Percentiles rank a stretch among this genome's conserved stretches.
Evolutionary conservation across 2,888 invertebrate species (phyloP).

Genomic region (Campaea margaritaria): DNA sequence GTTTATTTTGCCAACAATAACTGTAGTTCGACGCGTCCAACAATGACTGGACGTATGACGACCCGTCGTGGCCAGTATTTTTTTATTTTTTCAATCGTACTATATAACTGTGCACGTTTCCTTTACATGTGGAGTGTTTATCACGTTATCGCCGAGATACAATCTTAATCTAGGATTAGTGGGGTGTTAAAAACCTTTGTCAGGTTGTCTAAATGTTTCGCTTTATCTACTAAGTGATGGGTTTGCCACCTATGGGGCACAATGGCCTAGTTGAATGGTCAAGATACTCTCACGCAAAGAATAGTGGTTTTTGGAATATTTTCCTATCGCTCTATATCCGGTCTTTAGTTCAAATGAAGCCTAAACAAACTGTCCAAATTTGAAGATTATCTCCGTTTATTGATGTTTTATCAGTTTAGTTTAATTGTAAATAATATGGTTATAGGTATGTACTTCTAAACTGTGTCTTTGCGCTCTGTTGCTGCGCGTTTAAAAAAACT

Average conservation of each 20-base stretch:
- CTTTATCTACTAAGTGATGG: constrained; percentile 56
- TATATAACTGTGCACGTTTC: constrained; percentile 70
- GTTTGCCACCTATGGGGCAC: constrained; percentile 70
- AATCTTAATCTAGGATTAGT: constrained; percentile 80
- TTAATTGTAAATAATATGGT: no score
- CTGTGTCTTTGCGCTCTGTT: no score
- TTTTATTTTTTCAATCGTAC: constrained; percentile 65
- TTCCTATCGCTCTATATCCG: constrained; percentile 59
- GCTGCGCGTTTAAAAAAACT: no score
- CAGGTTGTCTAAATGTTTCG: constrained; percentile 60
- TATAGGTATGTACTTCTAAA: no score
- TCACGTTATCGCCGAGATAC: constrained; percentile 68
- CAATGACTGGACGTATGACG: constrained; percentile 50
- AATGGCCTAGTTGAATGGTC: constrained; percentile 59
- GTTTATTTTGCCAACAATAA: constrained; percentile 83
- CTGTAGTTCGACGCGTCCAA: constrained; percentile 64
- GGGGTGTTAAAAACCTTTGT: constrained; percentile 69
- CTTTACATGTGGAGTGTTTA: constrained; percentile 79
- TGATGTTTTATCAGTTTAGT: no score
- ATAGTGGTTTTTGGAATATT: constrained; percentile 51
- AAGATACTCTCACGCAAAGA: constrained; percentile 68
- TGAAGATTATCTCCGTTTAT: no score
- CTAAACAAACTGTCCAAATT: not conserved
- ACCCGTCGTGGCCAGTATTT: constrained; percentile 57
- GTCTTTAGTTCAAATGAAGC: constrained; percentile 31